Base-by-base conservation (phyloP, 1,140 invertebrate species). In the Brachionus angularis region DNA sequence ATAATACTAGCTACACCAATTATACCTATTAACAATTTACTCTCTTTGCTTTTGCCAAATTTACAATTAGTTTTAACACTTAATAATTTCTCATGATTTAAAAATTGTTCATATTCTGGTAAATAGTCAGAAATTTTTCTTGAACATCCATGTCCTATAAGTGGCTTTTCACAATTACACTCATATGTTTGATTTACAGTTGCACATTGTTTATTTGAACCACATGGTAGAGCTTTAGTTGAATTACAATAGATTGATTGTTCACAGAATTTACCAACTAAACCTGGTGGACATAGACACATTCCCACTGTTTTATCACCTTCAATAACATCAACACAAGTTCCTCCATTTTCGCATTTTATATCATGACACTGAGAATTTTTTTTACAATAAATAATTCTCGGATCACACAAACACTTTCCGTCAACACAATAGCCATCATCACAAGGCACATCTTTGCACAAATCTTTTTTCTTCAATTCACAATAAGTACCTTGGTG, bases 241-340 rank as follows among this genome's bases (percentile, higher is more conserved):
- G 42, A 46, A 23, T 50, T 50, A 42, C 67, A 71, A 18, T 2
- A 52, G 7, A 71, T 52, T 3, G 67, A 71, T 14, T 67, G 52
- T 46, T 71, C 39, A 36, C 49, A 53, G 44, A 31, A 16, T 55
- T 95, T 89, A 78, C 96, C 97, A 62, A 58, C 58, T 4, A 73
- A 61, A 5, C 78, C 79, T 7, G 73, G 72, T 55, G 21, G 34
- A 73, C 78, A 79, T 34, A 85, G 87, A 82, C 91, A 95, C 72
- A 86, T 85, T 88, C 90, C 33, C 46, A 47, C 2, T 34, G 62
- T 67, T 12, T 3, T 16, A 8, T 67, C 47, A 12, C 62, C 62
- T 10, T 29, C 5, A n/a, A 67, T 52, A 12, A 39, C 50, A 52
- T 79, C 77, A 10, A 76, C 62, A 73, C 77, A 79, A 0, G 73